Conservation (phyloP, 2,888 invertebrate genomes). For the Melanostoma scalare region DNA sequence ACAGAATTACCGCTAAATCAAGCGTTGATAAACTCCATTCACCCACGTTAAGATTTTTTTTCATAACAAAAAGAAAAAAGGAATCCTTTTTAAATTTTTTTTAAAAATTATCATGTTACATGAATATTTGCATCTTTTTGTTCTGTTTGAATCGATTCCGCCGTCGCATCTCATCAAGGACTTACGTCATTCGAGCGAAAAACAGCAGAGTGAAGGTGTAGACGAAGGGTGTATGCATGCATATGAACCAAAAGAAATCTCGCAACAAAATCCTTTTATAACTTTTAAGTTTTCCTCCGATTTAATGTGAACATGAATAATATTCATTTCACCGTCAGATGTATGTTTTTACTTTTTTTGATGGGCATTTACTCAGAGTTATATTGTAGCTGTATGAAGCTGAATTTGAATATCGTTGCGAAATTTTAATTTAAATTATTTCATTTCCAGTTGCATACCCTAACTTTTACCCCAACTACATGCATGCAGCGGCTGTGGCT, state of each 20-base stretch:
- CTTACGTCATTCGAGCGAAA: constrained; percentile 78
- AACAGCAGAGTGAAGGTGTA: constrained; percentile 5
- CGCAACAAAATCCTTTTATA: constrained; percentile 35
- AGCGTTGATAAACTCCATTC: constrained; percentile 57
- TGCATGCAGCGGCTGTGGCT: constrained; percentile 90
- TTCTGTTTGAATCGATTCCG: constrained; percentile 50
- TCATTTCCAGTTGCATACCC: constrained; percentile 86
- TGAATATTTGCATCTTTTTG: constrained; percentile 63
- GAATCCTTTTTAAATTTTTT: constrained; percentile 53
- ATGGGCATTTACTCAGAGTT: constrained; percentile 54
- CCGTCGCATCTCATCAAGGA: constrained; percentile 72
- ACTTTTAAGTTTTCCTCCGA: constrained; percentile 67
- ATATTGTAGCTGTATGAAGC: not conserved
- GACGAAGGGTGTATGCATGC: constrained; percentile 17
- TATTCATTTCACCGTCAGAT: constrained; percentile 56
- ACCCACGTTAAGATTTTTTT: constrained; percentile 28
- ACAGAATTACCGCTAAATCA: constrained; percentile 68
- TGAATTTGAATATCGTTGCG: constrained; percentile 23
- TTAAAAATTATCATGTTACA: constrained; percentile 64
- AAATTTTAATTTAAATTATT: constrained; percentile 70
- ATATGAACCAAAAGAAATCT: constrained; percentile 33
- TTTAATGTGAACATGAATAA: constrained; percentile 62
- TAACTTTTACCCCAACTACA: constrained; percentile 87
- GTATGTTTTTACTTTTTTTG: not conserved
- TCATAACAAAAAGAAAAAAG: constrained; percentile 20